Conservation (phyloP, 1,140 invertebrate species). For the Protaetia brevitarsis region DNA sequence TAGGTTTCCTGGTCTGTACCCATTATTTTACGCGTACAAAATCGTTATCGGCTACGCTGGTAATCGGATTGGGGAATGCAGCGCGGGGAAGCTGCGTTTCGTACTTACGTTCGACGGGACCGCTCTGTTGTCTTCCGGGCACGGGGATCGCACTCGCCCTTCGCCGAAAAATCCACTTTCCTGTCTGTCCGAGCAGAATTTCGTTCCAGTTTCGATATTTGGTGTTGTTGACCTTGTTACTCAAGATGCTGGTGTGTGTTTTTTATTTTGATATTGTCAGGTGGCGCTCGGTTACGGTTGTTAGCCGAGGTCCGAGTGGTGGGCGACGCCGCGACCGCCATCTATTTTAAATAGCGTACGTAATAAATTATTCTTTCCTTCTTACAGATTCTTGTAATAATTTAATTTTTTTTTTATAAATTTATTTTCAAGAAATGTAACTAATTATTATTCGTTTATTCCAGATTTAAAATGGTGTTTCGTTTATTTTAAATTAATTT, state of each 20-base stretch:
- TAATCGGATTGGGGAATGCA: neutral
- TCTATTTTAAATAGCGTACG: neutral
- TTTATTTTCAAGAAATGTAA: too few species aligned
- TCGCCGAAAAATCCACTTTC: slow-evolving; percentile 1
- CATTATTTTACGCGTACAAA: slow-evolving; percentile 19
- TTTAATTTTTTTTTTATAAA: too few species aligned
- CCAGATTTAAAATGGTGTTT: too few species aligned
- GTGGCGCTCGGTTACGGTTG: slow-evolving; percentile 7
- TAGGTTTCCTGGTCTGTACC: neutral
- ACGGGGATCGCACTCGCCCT: neutral
- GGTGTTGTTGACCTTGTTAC: slow-evolving; percentile 30
- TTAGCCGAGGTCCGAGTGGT: neutral
- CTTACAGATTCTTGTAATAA: too few species aligned
- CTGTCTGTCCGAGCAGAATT: slow-evolving; percentile 18
- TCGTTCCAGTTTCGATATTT: slow-evolving; percentile 22
- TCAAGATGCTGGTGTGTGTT: slow-evolving; percentile 21
- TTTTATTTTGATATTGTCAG: slow-evolving; percentile 21
- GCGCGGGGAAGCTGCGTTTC: neutral
- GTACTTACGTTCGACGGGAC: neutral
- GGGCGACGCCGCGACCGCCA: neutral
- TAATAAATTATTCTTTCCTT: too few species aligned
- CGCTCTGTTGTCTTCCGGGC: neutral
- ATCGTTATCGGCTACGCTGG: slow-evolving; percentile 19
- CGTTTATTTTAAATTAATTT: too few species aligned
- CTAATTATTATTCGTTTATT: too few species aligned